Base-by-base conservation (phyloP, 2,113 vertebrate species). In the Epinephelus lanceolatus region DNA sequence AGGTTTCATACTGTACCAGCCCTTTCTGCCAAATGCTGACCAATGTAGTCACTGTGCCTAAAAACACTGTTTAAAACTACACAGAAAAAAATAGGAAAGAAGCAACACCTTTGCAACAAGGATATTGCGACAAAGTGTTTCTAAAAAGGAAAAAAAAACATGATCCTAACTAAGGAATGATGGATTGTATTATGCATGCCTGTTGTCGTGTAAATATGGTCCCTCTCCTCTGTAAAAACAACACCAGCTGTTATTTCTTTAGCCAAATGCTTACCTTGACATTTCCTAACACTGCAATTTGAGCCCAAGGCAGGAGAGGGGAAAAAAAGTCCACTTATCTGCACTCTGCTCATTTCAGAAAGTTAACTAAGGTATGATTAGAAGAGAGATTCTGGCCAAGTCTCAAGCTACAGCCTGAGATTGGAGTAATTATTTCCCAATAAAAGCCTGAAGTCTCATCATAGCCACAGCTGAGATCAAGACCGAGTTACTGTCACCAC, bases 261-360 rank as follows among this genome's bases (percentile, higher is more conserved):
- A 56, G 80, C 79, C 42, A 91, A 91, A 83, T 69, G 69, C 89
- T 88, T 90, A 92, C 88, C 81, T 83, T 90, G 71, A 94, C 80
- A 91, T 89, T 91, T 92, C 84, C 85, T 86, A 80, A 86, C 53
- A 59, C 83, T 78, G 81, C 80, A 91, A 83, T 93, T 92, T 83
- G 68, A 91, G 80, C 78, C 75, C 62, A 75, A 69, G 81, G 85
- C 42, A 3, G 63, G 37, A 74, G 49, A 77, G 52, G 9, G 1
- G 13, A 8, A 71, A 59, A 59, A 78, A 67, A 59, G 33, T 74
- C 69, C 51, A 57, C 55, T 18, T 51, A 80, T 78, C 53, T 87
- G 62, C 88, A 65, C 59, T 76, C 47, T 73, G 56, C 89, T 78
- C 42, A 49, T 88, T 91, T 91, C 74, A 73, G 84, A 87, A 88